Evolutionary conservation across 2,888 invertebrate species (phyloP), one percentile per base, ranked within the genome.

Genomic region (Pachliopta kotzebuea): DNA sequence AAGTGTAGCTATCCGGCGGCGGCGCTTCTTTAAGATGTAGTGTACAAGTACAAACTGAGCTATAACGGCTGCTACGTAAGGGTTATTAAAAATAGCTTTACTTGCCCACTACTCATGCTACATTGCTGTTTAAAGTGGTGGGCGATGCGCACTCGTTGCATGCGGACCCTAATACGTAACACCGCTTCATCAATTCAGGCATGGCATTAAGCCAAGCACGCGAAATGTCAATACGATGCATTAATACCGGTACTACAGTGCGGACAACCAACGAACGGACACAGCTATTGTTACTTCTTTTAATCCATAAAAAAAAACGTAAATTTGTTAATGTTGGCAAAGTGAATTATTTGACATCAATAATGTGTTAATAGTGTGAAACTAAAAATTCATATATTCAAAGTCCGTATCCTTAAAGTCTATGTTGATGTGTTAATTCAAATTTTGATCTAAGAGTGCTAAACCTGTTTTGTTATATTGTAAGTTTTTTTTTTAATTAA

Each of bases 151-250:
- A 49, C 65, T 61, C 65, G 54, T 54, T 68, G 67, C 65, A 64
- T 60, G 63, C 62, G 65, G 63, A 66, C 68, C 68, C 59, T 67
- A 76, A 80, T 74, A 83, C 85, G 84, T 81, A 66, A 66, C 62
- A 86, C 84, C 83, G 86, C 84, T 80, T 81, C 80, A 81, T 79
- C 79, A 76, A 82, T 80, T 81, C 81, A 79, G 76, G 75, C 71
- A 79, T 83, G 90, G 90, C 87, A 64, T 62, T 18, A 68, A 72
- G 88, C 90, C 90, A 90, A 79, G 71, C 78, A 72, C 78, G 79
- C 82, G 76, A 89, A 90, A 90, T 90, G 90, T 90, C 90, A 90
- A 90, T 89, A 88, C 85, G 83, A 83, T 85, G 85, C 86, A 86
- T 83, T 87, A 87, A 86, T 83, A 78, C 83, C 78, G 81, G 80